phyloP scores from a whole-genome alignment of 2,113 vertebrate genomes.

The Sterrhoptilus dennistouni region DNA sequence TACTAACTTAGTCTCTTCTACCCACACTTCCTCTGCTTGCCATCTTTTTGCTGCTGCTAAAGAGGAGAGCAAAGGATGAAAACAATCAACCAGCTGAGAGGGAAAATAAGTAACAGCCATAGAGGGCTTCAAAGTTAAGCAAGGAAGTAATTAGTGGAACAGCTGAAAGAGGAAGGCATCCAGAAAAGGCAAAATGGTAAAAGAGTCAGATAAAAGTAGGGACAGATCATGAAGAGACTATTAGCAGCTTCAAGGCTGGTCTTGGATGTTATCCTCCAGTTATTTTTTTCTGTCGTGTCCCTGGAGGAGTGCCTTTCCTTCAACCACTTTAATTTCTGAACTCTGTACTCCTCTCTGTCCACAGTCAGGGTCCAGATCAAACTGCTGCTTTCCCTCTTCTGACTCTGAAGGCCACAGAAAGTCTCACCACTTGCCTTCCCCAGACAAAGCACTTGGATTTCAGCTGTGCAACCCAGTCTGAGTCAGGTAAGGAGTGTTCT shows the following conservation, averaged over 20 bases:
- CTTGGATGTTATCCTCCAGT: not conserved
- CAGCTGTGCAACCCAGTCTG: not conserved
- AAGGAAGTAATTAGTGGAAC: constrained; percentile 33
- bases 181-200: not conserved
- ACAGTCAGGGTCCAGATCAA: not conserved
- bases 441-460: not conserved
- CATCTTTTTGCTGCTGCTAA: not conserved
- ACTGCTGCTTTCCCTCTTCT: not conserved
- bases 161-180: not conserved
- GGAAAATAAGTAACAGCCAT: not conserved
- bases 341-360: not conserved
- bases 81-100: constrained; percentile 14
- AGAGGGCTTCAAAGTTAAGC: constrained; percentile 11
- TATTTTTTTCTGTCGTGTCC: not conserved
- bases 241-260: not conserved
- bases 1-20: not conserved
- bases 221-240: not conserved
- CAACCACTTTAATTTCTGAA: not conserved
- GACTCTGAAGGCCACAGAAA: not conserved
- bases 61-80: constrained; percentile 8
- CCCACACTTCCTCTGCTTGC: not conserved
- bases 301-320: not conserved
- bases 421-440: not conserved
- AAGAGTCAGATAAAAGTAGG: not conserved
- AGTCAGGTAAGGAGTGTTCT: not conserved